phyloP scores from a whole-genome alignment of 23 tunicate genomes.

The Styela plicata region DNA sequence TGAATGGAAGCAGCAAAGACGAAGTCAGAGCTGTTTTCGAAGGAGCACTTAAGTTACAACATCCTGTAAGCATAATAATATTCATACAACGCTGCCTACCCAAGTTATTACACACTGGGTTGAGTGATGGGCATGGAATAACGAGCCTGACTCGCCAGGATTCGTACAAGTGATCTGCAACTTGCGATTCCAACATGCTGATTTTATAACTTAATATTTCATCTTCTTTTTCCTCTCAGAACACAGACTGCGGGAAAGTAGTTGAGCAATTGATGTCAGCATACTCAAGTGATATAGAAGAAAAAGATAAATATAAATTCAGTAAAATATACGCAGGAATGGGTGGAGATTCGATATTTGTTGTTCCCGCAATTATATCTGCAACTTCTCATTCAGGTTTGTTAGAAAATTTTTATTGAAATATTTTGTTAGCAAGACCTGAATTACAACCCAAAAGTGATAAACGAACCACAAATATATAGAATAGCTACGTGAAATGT shows the following conservation, averaged over 20 bases:
- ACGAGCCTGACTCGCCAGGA: too few relatives aligned
- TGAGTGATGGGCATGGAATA: too few relatives aligned
- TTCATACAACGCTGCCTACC: too few relatives aligned
- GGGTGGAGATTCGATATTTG: constrained; percentile 45
- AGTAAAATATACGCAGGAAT: constrained; percentile 45
- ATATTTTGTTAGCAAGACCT: too few relatives aligned
- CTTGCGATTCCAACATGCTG: too few relatives aligned
- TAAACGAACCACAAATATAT: too few relatives aligned
- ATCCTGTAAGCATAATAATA: neutral
- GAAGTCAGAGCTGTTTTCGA: constrained; percentile 14
- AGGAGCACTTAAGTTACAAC: neutral
- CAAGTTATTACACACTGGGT: too few relatives aligned
- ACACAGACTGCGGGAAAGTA: neutral
- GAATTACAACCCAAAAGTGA: too few relatives aligned
- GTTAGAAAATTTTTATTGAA: neutral
- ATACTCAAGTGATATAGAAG: neutral
- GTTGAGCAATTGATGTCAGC: neutral
- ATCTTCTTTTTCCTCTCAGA: neutral
- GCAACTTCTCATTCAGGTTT: constrained; percentile 60
- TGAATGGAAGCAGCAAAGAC: constrained; percentile 53
- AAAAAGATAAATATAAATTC: constrained; percentile 25
- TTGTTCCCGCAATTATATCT: constrained; percentile 60
- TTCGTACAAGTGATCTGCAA: too few relatives aligned
- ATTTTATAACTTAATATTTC: too few relatives aligned
- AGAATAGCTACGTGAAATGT: too few relatives aligned